These are phyloP conservation scores for Graphium colonna DNA, from an alignment of 2,888 invertebrate genomes.

Conservation along the genomic window DNA sequence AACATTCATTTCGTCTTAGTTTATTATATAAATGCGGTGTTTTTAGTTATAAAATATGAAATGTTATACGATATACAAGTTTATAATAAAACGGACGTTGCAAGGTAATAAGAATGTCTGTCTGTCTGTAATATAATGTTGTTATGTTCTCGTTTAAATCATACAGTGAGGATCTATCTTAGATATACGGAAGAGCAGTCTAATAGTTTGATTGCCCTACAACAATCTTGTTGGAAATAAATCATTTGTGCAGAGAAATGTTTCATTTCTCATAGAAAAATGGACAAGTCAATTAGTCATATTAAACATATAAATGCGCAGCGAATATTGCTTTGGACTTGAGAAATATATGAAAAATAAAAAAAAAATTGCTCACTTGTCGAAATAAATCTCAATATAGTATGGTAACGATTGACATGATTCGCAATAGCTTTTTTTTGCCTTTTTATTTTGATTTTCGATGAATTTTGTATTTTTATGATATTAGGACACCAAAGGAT, in stretches of 20 bases:
- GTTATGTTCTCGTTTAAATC: neutral
- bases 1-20: slow-evolving; percentile 8
- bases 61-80: neutral
- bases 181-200: neutral
- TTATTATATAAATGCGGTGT: slow-evolving; percentile 19
- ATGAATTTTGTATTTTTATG: too few relatives aligned
- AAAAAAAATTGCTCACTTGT: too few relatives aligned
- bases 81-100: neutral
- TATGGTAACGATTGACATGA: too few relatives aligned
- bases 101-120: neutral
- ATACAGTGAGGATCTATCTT: neutral
- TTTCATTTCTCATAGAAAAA: too few relatives aligned
- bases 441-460: too few relatives aligned
- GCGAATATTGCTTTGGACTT: too few relatives aligned
- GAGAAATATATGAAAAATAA: too few relatives aligned
- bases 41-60: slow-evolving; percentile 12
- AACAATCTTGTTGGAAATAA: neutral
- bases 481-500: too few relatives aligned
- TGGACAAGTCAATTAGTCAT: too few relatives aligned
- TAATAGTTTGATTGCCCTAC: neutral
- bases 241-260: neutral
- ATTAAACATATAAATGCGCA: too few relatives aligned
- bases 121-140: neutral
- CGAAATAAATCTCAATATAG: too few relatives aligned
- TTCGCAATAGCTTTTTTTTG: too few relatives aligned